phyloP scores from a whole-genome alignment of 2,797 vertebrate genomes.

The Sebastolobus alascanus region DNA sequence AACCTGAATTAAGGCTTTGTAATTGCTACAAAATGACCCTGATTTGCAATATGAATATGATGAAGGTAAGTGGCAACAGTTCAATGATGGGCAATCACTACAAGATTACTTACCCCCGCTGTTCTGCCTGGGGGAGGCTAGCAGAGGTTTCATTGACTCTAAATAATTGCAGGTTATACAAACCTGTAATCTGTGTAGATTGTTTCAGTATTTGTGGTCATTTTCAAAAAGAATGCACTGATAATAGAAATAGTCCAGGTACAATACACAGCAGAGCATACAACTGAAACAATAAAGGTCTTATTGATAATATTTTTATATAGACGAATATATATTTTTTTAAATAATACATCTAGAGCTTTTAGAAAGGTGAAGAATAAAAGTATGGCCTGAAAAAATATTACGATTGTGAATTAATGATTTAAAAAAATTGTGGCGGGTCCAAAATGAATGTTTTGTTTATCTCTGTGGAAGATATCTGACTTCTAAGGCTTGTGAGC shows the following conservation, averaged over 20 bases:
- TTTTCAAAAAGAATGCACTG: not conserved
- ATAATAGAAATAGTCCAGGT: not conserved
- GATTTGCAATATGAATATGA: not conserved
- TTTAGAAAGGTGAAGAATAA: too few relatives aligned
- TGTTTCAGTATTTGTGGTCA: not conserved
- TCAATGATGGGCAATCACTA: slow-evolving; percentile 1
- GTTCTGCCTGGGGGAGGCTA: not conserved
- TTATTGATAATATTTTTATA: too few relatives aligned
- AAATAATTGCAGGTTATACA: not conserved
- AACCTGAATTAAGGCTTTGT: not conserved
- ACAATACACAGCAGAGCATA: not conserved
- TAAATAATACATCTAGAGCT: too few relatives aligned
- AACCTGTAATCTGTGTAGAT: not conserved
- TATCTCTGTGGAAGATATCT: too few relatives aligned
- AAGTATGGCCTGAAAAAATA: too few relatives aligned
- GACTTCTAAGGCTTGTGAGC: too few relatives aligned
- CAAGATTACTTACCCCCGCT: not conserved
- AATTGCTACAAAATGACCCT: not conserved
- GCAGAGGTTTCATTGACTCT: not conserved
- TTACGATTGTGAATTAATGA: too few relatives aligned
- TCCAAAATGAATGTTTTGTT: too few relatives aligned
- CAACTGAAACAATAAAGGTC: not conserved
- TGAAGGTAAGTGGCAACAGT: not conserved
- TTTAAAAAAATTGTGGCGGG: too few relatives aligned
- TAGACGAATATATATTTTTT: too few relatives aligned